Base-by-base conservation (phyloP, 2,888 invertebrate genomes). In the Leucoptera coffeella region DNA sequence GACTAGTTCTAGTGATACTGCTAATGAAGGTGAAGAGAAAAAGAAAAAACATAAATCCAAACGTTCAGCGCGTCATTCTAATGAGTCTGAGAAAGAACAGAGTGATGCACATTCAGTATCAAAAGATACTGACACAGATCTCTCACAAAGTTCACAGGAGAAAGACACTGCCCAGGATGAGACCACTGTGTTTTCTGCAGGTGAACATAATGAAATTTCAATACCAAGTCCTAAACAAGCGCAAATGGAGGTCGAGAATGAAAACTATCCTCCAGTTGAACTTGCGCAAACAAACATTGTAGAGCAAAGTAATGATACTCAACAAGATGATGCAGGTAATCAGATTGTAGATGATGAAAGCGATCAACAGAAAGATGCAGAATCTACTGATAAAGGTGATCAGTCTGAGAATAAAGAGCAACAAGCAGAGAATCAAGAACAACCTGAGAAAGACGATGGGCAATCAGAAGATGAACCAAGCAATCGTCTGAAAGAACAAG, bases 1-100 rank as follows among this genome's bases (percentile, higher is more conserved):
- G 8, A 59, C 65, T 6, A 69, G 71, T 38, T 65, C 69, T 5
- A 65, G 65, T 32, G 73, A 74, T 33, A 60, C 60, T 23, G 47
- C 54, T 8, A 61, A 69, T 29, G 54, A 52, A 13, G 47, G 50
- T 3, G 73, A 73, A 9, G 73, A 73, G 20, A 73, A 56, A 38
- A 58, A 56, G 36, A 64, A 59, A 21, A 60, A 53, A 40, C 64
- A 58, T 42, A 56, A 58, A 28, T 49, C 55, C 3, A 64, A 54
- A 35, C 47, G 52, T 27, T 40, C 43, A n/a, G 41, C 42, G 14
- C 46, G 52, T 4, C 62, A 58, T 32, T 48, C 55, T 2, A 61
- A 55, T 38, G 65, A 64, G 11, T 35, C 41, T 15, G 61, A 64
- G n/a, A 59, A 45, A 35, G 54, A 43, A 33, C 37, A 45, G n/a